Percentiles rank a stretch among this genome's conserved stretches.
These are phyloP conservation scores for Mormyrus proboscirostris DNA, from an alignment of 2,797 vertebrate species.

Conservation along the genomic window DNA sequence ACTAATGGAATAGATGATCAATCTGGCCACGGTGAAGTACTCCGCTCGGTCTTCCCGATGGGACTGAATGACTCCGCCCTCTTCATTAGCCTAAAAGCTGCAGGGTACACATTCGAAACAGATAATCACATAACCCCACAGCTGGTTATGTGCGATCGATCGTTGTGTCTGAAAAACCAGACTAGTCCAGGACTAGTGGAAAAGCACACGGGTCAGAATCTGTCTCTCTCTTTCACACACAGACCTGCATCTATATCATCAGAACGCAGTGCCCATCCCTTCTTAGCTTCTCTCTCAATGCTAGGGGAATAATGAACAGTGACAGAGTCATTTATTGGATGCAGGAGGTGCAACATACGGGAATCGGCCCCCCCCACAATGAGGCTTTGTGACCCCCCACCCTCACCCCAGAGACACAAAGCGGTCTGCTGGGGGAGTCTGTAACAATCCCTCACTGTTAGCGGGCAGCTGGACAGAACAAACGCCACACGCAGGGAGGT, in stretches of 20 bases:
- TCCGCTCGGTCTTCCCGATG: constrained; percentile 19
- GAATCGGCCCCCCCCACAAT: neutral
- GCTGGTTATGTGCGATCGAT: neutral
- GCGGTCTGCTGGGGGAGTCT: neutral
- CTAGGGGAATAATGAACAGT: neutral
- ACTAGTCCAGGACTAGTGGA: neutral
- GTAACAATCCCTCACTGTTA: neutral
- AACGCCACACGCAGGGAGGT: neutral
- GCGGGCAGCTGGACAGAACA: neutral
- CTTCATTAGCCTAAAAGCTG: neutral
- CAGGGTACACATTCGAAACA: neutral
- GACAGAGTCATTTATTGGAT: neutral
- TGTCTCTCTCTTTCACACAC: neutral
- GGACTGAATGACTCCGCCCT: neutral
- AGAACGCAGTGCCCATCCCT: neutral
- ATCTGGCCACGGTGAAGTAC: constrained; percentile 48
- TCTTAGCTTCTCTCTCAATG: neutral
- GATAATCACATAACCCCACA: constrained; percentile 15
- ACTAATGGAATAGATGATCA: constrained; percentile 60
- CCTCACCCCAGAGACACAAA: neutral
- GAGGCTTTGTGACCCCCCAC: neutral
- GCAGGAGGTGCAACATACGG: neutral
- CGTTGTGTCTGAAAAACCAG: neutral
- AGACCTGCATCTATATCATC: neutral
- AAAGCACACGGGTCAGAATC: neutral